Percentiles rank a stretch among this genome's conserved stretches.
phyloP scores from a whole-genome alignment of 2,888 invertebrate genomes.

The Coronaproctus castanopsis region DNA sequence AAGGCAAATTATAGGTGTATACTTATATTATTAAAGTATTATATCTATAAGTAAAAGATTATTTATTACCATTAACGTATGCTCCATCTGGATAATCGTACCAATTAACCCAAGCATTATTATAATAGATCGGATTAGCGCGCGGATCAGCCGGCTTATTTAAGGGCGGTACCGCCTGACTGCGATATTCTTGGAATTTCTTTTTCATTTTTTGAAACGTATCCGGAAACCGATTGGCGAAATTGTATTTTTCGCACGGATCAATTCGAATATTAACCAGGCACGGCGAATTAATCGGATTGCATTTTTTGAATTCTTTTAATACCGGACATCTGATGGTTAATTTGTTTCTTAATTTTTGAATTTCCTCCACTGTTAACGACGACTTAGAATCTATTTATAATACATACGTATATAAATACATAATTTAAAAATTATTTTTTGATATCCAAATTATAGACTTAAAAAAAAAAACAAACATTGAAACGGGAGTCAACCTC shows the following conservation, averaged over 20 bases:
- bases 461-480: no score
- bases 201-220: background rate
- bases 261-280: conserved; percentile 60
- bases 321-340: conserved; percentile 8
- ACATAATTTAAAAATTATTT: no score
- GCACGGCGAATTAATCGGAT: conserved; percentile 46
- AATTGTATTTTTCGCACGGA: conserved; percentile 48
- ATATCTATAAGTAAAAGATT: no score
- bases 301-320: conserved; percentile 29
- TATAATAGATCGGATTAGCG: conserved; percentile 2
- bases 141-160: conserved; percentile 6
- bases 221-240: conserved; percentile 9
- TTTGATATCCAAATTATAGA: no score
- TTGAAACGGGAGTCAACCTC: no score
- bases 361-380: conserved; percentile 4
- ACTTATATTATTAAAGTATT: no score
- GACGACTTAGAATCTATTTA: no score
- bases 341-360: conserved; percentile 2
- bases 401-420: no score
- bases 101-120: conserved; percentile 8
- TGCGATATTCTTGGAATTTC: conserved; percentile 1
- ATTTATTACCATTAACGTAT: no score
- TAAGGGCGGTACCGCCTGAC: conserved; percentile 2
- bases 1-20: no score
- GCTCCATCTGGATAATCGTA: no score